Evolutionary conservation across 1,140 invertebrate genomes (phyloP).

Genomic region (Cydia strobilella): DNA sequence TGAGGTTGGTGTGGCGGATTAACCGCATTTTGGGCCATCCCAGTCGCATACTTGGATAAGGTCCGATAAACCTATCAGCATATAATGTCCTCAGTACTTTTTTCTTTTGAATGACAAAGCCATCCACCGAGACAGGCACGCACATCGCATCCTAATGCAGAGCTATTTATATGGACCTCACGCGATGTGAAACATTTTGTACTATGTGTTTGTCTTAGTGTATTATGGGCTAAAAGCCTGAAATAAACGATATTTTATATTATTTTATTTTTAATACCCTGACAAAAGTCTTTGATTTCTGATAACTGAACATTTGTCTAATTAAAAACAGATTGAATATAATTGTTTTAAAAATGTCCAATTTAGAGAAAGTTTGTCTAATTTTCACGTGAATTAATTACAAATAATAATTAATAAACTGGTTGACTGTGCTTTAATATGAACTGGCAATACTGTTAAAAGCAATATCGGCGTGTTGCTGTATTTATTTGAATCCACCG

Average conservation of each 20-base stretch:
- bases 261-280: slow-evolving; percentile 23
- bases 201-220: no score
- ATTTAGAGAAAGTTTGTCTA: no score
- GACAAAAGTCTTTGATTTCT: background rate
- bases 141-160: slow-evolving; percentile 15
- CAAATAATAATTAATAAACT: no score
- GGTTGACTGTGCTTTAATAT: no score
- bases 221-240: no score
- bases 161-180: slow-evolving; percentile 27
- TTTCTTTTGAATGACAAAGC: background rate
- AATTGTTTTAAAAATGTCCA: background rate
- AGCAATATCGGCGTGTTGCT: no score
- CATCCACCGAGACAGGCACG: background rate
- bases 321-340: background rate
- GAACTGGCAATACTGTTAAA: no score
- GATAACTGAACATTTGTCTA: background rate
- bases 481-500: no score
- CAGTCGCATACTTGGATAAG: background rate
- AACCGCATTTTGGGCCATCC: slow-evolving; percentile 33
- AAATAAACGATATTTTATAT: no score
- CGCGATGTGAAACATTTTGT: slow-evolving; percentile 25
- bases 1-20: slow-evolving; percentile 58
- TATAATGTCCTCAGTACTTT: background rate
- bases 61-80: background rate
- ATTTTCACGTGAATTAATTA: no score